These are phyloP conservation scores for Phyllotis vaccarum DNA, from an alignment of 2,797 vertebrate genomes.

Conservation along the genomic window DNA sequence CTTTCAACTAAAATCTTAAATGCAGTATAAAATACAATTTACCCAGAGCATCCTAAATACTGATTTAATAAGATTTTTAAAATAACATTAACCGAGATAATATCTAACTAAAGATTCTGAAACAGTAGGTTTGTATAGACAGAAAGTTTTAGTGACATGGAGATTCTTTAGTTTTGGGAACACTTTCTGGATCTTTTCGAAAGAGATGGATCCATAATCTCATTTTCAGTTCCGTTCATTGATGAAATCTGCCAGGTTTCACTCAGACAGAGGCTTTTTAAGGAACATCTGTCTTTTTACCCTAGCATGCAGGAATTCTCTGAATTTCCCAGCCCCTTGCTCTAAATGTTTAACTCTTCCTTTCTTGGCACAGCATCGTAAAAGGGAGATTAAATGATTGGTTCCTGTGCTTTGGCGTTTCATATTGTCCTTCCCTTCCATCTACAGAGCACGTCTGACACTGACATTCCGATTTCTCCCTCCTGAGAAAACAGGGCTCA, in stretches of 20 bases:
- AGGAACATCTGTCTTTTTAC: neutral
- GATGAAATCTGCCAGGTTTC: slow-evolving; percentile 18
- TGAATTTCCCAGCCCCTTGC: neutral
- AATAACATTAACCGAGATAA: neutral
- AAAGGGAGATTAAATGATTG: neutral
- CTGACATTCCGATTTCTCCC: neutral
- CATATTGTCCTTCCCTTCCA: neutral
- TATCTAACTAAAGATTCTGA: slow-evolving; percentile 24
- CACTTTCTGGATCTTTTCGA: slow-evolving; percentile 24
- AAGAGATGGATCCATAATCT: neutral
- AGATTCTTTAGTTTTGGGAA: slow-evolving; percentile 14
- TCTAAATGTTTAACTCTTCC: neutral
- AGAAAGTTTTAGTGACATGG: neutral
- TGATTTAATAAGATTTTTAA: slow-evolving; percentile 44
- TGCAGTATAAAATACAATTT: neutral
- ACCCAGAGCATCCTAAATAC: neutral
- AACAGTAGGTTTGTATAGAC: slow-evolving; percentile 6
- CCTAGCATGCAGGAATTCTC: neutral
- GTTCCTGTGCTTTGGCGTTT: neutral
- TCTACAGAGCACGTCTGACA: neutral
- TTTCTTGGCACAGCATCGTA: neutral
- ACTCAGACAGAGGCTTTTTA: neutral
- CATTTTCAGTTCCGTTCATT: slow-evolving; percentile 47
- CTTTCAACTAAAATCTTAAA: slow-evolving; percentile 43
- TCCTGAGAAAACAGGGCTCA: neutral